These are phyloP conservation scores for Parascotia fuliginaria DNA, from an alignment of 2,888 invertebrate species.

Conservation along the genomic window DNA sequence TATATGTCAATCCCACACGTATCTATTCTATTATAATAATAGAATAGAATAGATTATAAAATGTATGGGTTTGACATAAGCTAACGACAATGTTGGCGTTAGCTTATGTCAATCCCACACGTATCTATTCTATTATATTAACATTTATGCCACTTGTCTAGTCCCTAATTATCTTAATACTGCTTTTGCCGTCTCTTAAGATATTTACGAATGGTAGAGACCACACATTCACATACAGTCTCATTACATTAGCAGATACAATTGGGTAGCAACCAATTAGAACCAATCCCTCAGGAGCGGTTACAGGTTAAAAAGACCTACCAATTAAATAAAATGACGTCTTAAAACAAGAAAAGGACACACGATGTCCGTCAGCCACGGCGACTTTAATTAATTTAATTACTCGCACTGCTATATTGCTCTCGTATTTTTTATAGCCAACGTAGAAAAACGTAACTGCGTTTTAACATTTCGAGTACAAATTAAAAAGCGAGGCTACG, in stretches of 20 bases:
- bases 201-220: too few relatives aligned
- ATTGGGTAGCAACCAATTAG: conserved; percentile 35
- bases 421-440: conserved; percentile 36
- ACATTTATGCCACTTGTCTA: too few relatives aligned
- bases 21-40: too few relatives aligned
- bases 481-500: conserved; percentile 42
- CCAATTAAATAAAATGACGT: conserved; percentile 49
- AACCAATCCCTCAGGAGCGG: conserved; percentile 20
- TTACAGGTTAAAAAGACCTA: conserved; percentile 26
- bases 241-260: conserved; percentile 43
- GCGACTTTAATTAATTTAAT: conserved; percentile 68
- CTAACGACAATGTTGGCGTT: too few relatives aligned
- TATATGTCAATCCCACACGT: too few relatives aligned
- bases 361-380: conserved; percentile 48
- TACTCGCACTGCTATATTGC: conserved; percentile 45
- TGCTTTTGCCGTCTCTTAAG: too few relatives aligned
- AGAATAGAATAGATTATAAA: too few relatives aligned
- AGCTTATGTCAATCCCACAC: too few relatives aligned
- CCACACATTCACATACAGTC: conserved; percentile 17
- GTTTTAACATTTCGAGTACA: conserved; percentile 39
- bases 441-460: conserved; percentile 32
- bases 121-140: too few relatives aligned
- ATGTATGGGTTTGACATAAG: too few relatives aligned
- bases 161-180: too few relatives aligned
- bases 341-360: conserved; percentile 59